Evolutionary conservation across 2,113 vertebrate species (phyloP), one percentile per base, ranked within the genome.

Genomic region (Rhea pennata): DNA sequence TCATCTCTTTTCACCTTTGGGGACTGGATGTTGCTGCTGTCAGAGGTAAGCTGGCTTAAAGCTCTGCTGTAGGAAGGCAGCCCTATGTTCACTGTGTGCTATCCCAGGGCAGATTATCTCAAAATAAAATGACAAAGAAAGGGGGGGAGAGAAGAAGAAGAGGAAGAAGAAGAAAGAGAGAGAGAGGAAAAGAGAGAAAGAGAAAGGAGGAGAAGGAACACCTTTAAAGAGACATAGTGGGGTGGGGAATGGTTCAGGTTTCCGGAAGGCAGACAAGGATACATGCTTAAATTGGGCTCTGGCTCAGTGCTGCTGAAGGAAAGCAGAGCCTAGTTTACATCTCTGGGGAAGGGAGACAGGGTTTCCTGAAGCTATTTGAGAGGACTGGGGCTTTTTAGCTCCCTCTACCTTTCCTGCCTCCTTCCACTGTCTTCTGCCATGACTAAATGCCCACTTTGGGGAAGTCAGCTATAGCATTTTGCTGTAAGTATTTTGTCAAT

Each of bases 191-290:
- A 22, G 80, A 59, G 88, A 40, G 39, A 94, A 81, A 66, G 40
- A 71, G 62, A 33, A 53, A 51, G 74, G 69, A 73, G 88, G 64
- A 53, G 50, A 75, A 27, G 42, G 73, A 67, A 84, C 86, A 75
- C 19, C 14, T 75, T 94, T 96, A 95, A 94, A 86, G 93, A 74
- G 79, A 59, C 95, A 95, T 95, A 85, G 73, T 0, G 0, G 8
- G 48, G 78, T 84, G 93, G 82, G 16, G 93, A 97, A 96, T 96
- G 96, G 96, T 91, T 97, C 97, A 58, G 90, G 72, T 97, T 97
- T 97, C 97, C 95, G 88, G 87, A 54, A 90, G 90, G 87, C 66
- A 64, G 81, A 82, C 80, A 88, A 92, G 93, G 87, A 93, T 71
- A 36, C 85, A 78, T 84, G 89, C 88, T 54, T 39, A 73, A 84